A percentile compares a stretch with the other conserved stretches of the same genome.
Evolutionary conservation across 2,888 invertebrate genomes (phyloP).

Genomic region (Scelioninae gen. 1): DNA sequence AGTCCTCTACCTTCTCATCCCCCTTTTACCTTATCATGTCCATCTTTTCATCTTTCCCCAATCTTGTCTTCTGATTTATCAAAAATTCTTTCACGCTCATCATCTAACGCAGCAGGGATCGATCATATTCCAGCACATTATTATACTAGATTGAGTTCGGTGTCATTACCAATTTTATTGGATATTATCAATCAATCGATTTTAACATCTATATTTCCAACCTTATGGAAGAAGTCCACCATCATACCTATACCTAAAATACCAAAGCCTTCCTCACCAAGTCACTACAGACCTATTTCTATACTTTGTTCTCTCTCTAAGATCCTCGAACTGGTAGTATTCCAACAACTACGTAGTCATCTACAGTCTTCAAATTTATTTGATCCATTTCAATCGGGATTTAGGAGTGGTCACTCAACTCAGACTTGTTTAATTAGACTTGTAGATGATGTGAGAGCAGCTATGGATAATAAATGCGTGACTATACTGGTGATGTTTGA

Average conservation of each 20-base stretch:
- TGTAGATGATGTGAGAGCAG: neutral
- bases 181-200: neutral
- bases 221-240: neutral
- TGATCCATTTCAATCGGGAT: neutral
- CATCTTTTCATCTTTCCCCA: neutral
- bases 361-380: neutral
- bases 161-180: neutral
- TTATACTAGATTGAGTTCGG: neutral
- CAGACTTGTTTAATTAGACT: neutral
- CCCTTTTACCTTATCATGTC: neutral
- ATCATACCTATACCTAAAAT: slow-evolving; percentile 4
- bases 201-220: neutral
- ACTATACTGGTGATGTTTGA: neutral
- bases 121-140: neutral
- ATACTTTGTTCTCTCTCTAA: neutral
- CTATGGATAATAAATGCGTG: neutral
- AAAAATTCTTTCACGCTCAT: neutral
- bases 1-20: neutral
- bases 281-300: neutral
- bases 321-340: neutral
- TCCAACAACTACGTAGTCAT: neutral
- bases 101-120: neutral
- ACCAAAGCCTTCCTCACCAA: neutral
- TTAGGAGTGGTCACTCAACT: neutral
- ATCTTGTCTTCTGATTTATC: neutral